Conservation (phyloP, 2,113 vertebrate genomes). For the Eudyptes chrysolophus region DNA sequence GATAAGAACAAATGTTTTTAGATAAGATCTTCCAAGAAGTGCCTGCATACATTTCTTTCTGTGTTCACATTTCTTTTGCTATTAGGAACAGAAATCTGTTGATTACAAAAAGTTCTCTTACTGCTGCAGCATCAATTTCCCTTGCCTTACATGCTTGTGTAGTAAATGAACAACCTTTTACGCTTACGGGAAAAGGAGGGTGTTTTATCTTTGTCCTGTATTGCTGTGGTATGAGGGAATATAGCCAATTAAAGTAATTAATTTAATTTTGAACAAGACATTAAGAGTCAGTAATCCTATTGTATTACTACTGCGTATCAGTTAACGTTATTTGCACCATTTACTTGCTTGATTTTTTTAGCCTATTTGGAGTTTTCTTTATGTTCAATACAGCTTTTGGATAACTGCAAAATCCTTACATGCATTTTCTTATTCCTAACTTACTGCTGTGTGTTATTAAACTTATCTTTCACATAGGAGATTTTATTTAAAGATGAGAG, state of each 20-base stretch:
- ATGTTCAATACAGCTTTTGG: background rate
- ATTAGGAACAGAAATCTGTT: background rate
- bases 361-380: background rate
- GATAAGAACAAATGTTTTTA: background rate
- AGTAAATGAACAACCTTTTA: background rate
- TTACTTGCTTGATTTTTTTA: background rate
- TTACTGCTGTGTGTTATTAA: background rate
- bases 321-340: background rate
- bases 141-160: background rate
- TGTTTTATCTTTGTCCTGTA: background rate
- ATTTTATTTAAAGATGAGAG: background rate
- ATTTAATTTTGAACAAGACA: background rate
- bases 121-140: background rate
- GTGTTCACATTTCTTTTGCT: background rate
- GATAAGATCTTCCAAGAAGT: background rate
- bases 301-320: background rate
- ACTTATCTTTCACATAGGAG: background rate
- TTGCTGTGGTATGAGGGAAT: background rate
- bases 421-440: background rate
- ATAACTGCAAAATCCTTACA: background rate
- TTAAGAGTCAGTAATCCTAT: background rate
- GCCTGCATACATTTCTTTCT: background rate
- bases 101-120: background rate
- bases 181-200: background rate
- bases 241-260: background rate